Base-by-base conservation (phyloP, 2,113 vertebrate genomes). In the Saccopteryx bilineata region DNA sequence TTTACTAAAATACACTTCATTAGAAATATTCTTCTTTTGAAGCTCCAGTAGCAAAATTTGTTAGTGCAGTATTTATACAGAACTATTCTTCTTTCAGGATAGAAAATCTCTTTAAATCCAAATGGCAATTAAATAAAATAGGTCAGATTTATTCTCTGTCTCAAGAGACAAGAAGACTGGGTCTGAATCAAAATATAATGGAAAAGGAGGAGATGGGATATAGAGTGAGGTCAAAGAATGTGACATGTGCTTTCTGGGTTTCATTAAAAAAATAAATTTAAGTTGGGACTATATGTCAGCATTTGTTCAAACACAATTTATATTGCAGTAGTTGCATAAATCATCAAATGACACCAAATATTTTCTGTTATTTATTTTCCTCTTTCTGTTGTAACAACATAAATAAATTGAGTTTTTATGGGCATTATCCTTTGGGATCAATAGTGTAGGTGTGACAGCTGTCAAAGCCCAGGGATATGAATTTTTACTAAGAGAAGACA, bases 91-190 rank as follows among this genome's bases (percentile, higher is more conserved):
- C 39, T 13, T 90, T 96, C 71, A 78, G 81, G n/a, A 54, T 60
- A 19, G 39, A 83, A 95, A 96, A 78, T 91, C 19, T n/a, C 23
- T n/a, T 91, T 63, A 91, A 85, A 87, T 93, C 61, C 52, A 95
- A 95, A 96, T 92, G 72, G 56, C 80, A 97, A 93, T 95, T 93
- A 92, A 82, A 95, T 76, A 95, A 96, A 97, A 90, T 96, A 96
- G 94, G 92, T 95, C 92, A 97, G 24, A 17, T 66, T 90, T 90
- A 87, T 84, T 24, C 9, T 93, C 19, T 94, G 68, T 52, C 66
- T 96, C 68, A 52, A 90, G 81, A 72, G 88, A 78, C 17, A 83
- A 31, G 23, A 80, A 89, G n/a, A 87, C 24, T 68, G 12, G 54
- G 10, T 88, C 8, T 85, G 33, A 84, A 17, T 87, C 56, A 96